Conservation (phyloP, 2,797 vertebrate species). For the Gymnoscopelus braueri region DNA sequence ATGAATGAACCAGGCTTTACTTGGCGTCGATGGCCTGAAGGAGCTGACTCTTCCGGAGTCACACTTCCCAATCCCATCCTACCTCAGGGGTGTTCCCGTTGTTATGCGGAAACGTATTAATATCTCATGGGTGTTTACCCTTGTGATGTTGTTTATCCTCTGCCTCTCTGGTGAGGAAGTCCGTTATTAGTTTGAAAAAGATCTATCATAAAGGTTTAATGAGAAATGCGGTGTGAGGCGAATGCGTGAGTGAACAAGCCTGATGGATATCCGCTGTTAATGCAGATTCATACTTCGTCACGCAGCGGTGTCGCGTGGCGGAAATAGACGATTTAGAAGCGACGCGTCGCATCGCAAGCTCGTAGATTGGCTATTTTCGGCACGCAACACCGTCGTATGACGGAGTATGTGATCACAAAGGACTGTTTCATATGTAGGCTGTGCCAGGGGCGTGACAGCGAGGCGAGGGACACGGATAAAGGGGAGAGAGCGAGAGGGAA, state of each 20-base stretch:
- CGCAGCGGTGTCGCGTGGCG: no score
- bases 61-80: slow-evolving; percentile 21
- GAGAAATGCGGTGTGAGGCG: not conserved
- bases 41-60: not conserved
- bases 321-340: no score
- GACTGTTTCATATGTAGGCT: not conserved
- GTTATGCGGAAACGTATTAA: slow-evolving; percentile 29
- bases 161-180: not conserved
- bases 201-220: slow-evolving; percentile 16
- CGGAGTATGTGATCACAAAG: not conserved
- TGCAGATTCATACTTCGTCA: no score
- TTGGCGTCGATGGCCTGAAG: not conserved
- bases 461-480: no score
- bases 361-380: not conserved
- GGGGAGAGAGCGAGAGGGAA: not conserved
- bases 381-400: not conserved
- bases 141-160: slow-evolving; percentile 23
- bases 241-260: not conserved
- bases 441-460: no score
- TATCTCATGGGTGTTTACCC: slow-evolving; percentile 42
- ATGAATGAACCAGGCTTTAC: not conserved
- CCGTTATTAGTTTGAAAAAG: slow-evolving; percentile 13
- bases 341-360: no score
- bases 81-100: slow-evolving; percentile 18
- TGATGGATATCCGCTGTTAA: slow-evolving; percentile 6